Base-by-base conservation (phyloP, 2,113 vertebrate genomes). In the Arenaria interpres region DNA sequence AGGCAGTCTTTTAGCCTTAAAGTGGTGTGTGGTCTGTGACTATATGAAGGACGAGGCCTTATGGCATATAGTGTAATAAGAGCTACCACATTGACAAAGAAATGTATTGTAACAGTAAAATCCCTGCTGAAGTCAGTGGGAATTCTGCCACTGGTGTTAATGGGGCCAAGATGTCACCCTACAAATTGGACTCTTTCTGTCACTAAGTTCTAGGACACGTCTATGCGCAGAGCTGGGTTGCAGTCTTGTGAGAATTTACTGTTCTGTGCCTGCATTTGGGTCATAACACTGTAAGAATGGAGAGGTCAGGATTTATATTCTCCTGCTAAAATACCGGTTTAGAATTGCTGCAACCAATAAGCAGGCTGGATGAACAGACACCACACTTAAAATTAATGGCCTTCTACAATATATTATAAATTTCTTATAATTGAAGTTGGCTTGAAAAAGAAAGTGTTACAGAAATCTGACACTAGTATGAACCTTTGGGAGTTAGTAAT, bases 241-340 rank as follows among this genome's bases (percentile, higher is more conserved):
- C 56, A 66, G 56, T 46, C 3, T 3, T 41, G 67, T 80, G 73
- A 92, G 68, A 93, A 95, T 85, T 96, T 96, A 87, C 33, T 71
- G 10, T 63, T 90, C 25, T 81, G 32, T 9, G 9, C n/a, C 64
- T 85, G 39, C 14, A 43, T 68, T 92, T 85, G 12, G 59, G 35
- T 60, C 72, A 59, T 41, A 75, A 59, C 0, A 2, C 46, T 54
- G 2, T 57, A 71, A 71, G 64, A 63, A 25, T 27, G 28, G 22
- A 83, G 33, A 66, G 19, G 45, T 67, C 28, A 74, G 46, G 51
- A 78, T 90, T 93, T 96, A 80, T 89, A 89, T 94, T 90, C n/a
- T 69, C 7, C 24, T 59, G 56, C 23, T 89, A 89, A 89, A 91
- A 72, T 72, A 94, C 22, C 45, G 41, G 27, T 72, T 91, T 79